Conservation (phyloP, 2,113 vertebrate genomes). For the Siphamia tubifer region DNA sequence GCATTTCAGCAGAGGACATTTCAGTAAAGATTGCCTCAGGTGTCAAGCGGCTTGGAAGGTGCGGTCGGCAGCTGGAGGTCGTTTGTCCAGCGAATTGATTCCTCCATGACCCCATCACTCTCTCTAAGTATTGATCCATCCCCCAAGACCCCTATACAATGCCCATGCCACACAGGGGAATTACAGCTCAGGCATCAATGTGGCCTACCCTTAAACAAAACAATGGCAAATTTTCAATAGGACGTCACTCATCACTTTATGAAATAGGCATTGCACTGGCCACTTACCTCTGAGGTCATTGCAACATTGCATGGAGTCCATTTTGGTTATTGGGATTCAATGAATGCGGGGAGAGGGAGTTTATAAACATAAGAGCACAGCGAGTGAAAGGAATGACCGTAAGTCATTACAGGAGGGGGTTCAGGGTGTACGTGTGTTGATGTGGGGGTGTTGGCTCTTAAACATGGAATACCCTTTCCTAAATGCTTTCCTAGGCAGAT, state of each 20-base stretch:
- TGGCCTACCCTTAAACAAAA: slow-evolving; percentile 41
- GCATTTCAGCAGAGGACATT: slow-evolving; percentile 77
- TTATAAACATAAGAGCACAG: slow-evolving; percentile 44
- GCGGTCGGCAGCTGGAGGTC: slow-evolving; percentile 66
- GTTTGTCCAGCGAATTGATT: slow-evolving; percentile 73
- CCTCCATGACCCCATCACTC: slow-evolving; percentile 60
- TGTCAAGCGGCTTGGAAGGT: slow-evolving; percentile 67
- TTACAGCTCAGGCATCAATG: slow-evolving; percentile 39
- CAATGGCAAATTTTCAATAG: slow-evolving; percentile 61
- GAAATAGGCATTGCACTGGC: slow-evolving; percentile 38
- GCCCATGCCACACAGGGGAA: slow-evolving; percentile 50
- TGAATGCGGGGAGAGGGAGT: slow-evolving; percentile 36
- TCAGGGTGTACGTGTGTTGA: neutral
- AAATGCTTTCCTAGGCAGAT: slow-evolving; percentile 64
- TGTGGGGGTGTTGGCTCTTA: slow-evolving; percentile 19
- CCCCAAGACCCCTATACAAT: slow-evolving; percentile 60
- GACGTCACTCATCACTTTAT: slow-evolving; percentile 56
- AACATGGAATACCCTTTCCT: slow-evolving; percentile 58
- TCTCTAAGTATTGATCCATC: slow-evolving; percentile 70
- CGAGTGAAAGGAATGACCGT: slow-evolving; percentile 28
- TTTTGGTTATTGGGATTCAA: slow-evolving; percentile 67
- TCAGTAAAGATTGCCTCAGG: slow-evolving; percentile 73
- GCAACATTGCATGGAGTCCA: slow-evolving; percentile 32
- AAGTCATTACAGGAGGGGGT: slow-evolving; percentile 32
- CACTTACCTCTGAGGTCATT: slow-evolving; percentile 60